Evolutionary conservation across 2,797 vertebrate genomes (phyloP).

Genomic region (Rhynchotus rufescens): DNA sequence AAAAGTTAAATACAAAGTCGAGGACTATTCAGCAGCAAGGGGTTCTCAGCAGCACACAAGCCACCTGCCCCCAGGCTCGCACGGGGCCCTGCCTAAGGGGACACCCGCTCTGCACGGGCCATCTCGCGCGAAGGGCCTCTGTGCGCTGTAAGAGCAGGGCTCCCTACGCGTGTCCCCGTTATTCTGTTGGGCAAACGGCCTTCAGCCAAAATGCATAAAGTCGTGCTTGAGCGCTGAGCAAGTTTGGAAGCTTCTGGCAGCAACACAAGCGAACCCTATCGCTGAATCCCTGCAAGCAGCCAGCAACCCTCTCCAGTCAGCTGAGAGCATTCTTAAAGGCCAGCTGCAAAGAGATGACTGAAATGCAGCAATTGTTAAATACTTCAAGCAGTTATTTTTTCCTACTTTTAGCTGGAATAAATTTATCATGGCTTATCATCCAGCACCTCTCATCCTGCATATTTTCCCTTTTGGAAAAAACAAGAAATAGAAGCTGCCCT

Average conservation of each 20-base stretch:
- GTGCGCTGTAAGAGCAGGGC: accelerated
- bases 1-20: neutral
- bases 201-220: too few relatives aligned
- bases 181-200: neutral
- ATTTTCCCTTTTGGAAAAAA: too few relatives aligned
- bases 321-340: too few relatives aligned
- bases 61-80: too few relatives aligned
- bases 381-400: neutral
- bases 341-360: neutral
- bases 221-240: neutral
- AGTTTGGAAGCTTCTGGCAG: neutral
- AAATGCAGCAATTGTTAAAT: neutral
- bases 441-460: too few relatives aligned
- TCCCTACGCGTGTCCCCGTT: neutral
- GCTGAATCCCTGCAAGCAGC: neutral
- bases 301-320: neutral
- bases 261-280: too few relatives aligned
- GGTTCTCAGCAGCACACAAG: neutral
- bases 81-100: too few relatives aligned
- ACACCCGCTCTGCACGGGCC: too few relatives aligned
- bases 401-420: neutral
- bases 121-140: too few relatives aligned
- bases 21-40: neutral
- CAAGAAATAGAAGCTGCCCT: neutral
- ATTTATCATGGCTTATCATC: too few relatives aligned